These are phyloP conservation scores for Lutjanus erythropterus DNA, from an alignment of 2,113 vertebrate species.

Conservation along the genomic window DNA sequence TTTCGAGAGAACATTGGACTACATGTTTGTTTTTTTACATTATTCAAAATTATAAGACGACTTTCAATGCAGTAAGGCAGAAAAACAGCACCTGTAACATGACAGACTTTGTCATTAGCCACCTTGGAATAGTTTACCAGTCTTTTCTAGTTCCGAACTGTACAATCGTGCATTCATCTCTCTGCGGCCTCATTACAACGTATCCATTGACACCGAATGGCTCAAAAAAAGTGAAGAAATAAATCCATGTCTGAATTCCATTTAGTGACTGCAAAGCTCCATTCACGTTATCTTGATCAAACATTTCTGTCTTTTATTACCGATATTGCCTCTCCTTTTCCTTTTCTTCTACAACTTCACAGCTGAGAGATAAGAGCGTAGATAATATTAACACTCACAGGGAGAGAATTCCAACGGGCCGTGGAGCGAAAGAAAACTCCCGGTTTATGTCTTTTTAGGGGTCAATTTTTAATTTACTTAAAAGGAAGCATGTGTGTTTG, in stretches of 20 bases:
- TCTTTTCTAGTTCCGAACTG: slow-evolving; percentile 48
- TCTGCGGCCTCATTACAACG: slow-evolving; percentile 47
- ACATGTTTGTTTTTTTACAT: slow-evolving; percentile 62
- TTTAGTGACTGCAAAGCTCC: slow-evolving; percentile 58
- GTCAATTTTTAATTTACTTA: slow-evolving; percentile 50
- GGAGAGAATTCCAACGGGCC: slow-evolving; percentile 58
- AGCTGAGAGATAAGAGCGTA: slow-evolving; percentile 63
- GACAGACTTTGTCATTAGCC: slow-evolving; percentile 53
- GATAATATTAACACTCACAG: slow-evolving; percentile 63
- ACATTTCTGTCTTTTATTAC: slow-evolving; percentile 71
- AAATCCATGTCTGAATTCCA: slow-evolving; percentile 63
- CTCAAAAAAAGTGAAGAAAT: slow-evolving; percentile 25
- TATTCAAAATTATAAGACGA: slow-evolving; percentile 79
- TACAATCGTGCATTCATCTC: slow-evolving; percentile 52
- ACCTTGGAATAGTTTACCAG: slow-evolving; percentile 74
- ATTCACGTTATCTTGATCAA: slow-evolving; percentile 65
- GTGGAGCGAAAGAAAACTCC: slow-evolving; percentile 45
- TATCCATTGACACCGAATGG: slow-evolving; percentile 42
- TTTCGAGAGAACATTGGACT: slow-evolving; percentile 74
- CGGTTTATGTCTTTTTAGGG: slow-evolving; percentile 36
- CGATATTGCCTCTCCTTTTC: slow-evolving; percentile 49
- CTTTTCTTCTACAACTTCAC: slow-evolving; percentile 60
- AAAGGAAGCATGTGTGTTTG: slow-evolving; percentile 73
- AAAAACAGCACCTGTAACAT: slow-evolving; percentile 67
- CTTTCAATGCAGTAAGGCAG: slow-evolving; percentile 87